Percentiles rank a stretch among this genome's conserved stretches.
Evolutionary conservation across 2,113 vertebrate species (phyloP).

Genomic region (Donacobius atricapilla): DNA sequence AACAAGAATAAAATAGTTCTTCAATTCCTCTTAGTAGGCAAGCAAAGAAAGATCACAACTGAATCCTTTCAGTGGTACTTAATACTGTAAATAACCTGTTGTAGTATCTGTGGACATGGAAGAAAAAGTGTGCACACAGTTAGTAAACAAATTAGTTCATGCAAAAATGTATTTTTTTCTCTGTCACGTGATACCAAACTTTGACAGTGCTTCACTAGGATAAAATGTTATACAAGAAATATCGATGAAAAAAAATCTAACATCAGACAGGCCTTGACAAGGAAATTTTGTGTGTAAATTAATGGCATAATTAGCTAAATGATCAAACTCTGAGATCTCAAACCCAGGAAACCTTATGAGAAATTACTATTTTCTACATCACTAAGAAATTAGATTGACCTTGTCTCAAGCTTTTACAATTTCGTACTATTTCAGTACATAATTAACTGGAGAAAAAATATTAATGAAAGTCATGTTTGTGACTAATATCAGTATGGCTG

Average conservation of each 20-base stretch:
- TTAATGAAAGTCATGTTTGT: slow-evolving; percentile 24
- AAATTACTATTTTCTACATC: neutral
- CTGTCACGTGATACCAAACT: neutral
- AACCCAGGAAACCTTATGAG: neutral
- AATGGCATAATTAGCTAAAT: slow-evolving; percentile 28
- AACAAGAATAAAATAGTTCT: neutral
- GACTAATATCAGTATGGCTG: neutral
- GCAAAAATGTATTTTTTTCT: neutral
- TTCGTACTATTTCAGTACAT: neutral
- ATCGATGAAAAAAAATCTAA: neutral
- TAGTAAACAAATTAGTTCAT: neutral
- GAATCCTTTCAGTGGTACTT: neutral
- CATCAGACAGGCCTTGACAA: neutral
- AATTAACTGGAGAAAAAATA: slow-evolving; percentile 3
- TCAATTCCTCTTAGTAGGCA: neutral
- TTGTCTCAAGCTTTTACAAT: slow-evolving; percentile 10
- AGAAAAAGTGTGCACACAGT: neutral
- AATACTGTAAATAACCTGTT: neutral
- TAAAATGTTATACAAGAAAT: neutral
- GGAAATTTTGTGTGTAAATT: neutral
- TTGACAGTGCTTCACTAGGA: neutral
- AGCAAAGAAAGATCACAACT: neutral
- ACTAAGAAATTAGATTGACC: slow-evolving; percentile 40
- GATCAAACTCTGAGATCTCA: neutral
- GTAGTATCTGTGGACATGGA: neutral